Evolutionary conservation across 1,140 invertebrate genomes (phyloP), one percentile per base, ranked within the genome.

Genomic region (Cydia fagiglandana): DNA sequence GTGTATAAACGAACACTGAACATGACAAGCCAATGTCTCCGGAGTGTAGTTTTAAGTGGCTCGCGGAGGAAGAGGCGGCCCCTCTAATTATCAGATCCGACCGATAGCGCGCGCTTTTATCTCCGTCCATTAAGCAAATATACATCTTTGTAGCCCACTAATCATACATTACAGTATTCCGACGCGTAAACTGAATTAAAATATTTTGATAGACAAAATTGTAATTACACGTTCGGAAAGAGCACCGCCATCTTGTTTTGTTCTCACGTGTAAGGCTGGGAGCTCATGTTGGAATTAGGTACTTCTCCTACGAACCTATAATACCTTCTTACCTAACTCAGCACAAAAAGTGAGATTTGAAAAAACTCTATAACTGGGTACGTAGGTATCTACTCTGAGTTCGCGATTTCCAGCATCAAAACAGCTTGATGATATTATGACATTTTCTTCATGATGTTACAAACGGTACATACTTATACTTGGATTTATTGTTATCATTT

Each of bases 61-160:
- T 86, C 82, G 85, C 83, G 81, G 84, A 87, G 83, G 86, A 88
- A 88, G 85, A 85, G 80, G 77, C 75, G 68, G 73, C 75, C 84
- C 88, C 89, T 92, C 86, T 92, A 92, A 92, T 92, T 92, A 92
- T 73, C 68, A 84, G 88, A 90, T 90, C 83, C 81, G 77, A 34
- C 78, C 83, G 89, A 92, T 91, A 92, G 83, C 88, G 86, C 84
- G 75, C 66, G 87, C 89, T 91, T 91, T 92, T 91, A 92, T 92
- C 89, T 92, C 86, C 83, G n/a, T 91, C 91, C 91, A 92, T 92
- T 92, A 92, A 87, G 86, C 89, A 92, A 92, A 92, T 92, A 92
- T 89, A 91, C 89, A 88, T 86, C 88, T 92, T 86, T 87, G 86
- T 82, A 86, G 81, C 81, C 77, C 77, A 47, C 78, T 91, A 92